A percentile compares a stretch with the other conserved stretches of the same genome.
Conservation (phyloP, 2,888 invertebrate species). For the Drosophila pullipes region DNA sequence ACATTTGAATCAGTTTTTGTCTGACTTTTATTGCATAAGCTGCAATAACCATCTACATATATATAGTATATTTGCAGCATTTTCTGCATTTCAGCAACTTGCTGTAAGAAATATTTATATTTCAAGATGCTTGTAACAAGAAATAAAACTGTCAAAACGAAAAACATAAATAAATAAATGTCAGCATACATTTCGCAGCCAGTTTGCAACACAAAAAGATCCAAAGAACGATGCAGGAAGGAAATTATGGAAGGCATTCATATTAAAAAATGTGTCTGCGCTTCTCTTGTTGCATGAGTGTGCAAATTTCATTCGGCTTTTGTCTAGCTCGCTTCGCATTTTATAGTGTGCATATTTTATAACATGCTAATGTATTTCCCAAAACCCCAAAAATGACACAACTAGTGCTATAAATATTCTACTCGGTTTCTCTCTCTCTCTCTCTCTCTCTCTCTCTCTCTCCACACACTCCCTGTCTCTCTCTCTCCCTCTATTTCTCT, state of each 20-base stretch:
- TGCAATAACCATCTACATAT: slow-evolving; percentile 31
- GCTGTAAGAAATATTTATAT: slow-evolving; percentile 13
- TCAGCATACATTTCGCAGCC: slow-evolving; percentile 65
- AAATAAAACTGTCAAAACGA: slow-evolving; percentile 74
- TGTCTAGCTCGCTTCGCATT: slow-evolving; percentile 70
- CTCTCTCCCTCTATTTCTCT: no score
- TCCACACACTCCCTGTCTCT: not conserved
- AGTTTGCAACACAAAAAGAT: slow-evolving; percentile 65
- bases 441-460: no score
- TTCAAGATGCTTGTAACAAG: slow-evolving; percentile 20
- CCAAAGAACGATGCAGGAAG: slow-evolving; percentile 48
- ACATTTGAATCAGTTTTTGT: slow-evolving; percentile 20
- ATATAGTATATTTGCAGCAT: slow-evolving; percentile 27
- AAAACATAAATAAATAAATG: slow-evolving; percentile 74
- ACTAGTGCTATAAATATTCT: slow-evolving; percentile 19
- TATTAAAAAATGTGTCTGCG: slow-evolving; percentile 43
- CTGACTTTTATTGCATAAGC: slow-evolving; percentile 31
- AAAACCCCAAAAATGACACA: slow-evolving; percentile 37
- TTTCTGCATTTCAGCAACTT: slow-evolving; percentile 59
- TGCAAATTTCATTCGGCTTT: slow-evolving; percentile 76
- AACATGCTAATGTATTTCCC: slow-evolving; percentile 72
- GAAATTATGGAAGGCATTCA: slow-evolving; percentile 64
- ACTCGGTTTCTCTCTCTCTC: not conserved
- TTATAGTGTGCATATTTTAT: slow-evolving; percentile 81
- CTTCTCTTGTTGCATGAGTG: slow-evolving; percentile 53